Evolutionary conservation across 2,797 vertebrate genomes (phyloP).

Genomic region (Cheirogaleus major): DNA sequence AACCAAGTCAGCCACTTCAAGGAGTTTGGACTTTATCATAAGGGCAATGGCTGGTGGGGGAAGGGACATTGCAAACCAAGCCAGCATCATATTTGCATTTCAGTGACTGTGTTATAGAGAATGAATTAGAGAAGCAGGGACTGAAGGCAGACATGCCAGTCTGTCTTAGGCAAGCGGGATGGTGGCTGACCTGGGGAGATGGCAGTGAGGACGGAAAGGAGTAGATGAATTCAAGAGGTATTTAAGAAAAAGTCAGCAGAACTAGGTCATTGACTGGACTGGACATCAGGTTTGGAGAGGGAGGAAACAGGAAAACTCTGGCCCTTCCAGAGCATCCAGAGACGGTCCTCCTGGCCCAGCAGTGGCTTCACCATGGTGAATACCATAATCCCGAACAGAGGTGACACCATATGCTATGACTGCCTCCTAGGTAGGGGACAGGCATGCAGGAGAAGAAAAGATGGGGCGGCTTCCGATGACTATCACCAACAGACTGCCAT

Average conservation of each 20-base stretch:
- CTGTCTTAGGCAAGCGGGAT: not conserved
- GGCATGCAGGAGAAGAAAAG: not conserved
- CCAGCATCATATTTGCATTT: not conserved
- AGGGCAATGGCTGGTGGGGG: not conserved
- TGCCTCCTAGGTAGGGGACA: not conserved
- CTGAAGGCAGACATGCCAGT: not conserved
- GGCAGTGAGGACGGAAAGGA: not conserved
- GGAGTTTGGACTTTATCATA: not conserved
- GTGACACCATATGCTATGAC: not conserved
- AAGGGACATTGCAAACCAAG: not conserved
- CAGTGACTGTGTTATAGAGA: not conserved
- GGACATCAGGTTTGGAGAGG: not conserved
- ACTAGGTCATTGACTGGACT: not conserved
- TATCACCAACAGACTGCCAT: not conserved
- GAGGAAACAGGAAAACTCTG: not conserved
- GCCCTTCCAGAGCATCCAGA: not conserved
- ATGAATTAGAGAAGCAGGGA: not conserved
- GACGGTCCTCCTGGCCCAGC: not conserved
- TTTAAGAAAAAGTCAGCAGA: not conserved
- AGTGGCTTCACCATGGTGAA: not conserved
- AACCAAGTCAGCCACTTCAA: not conserved
- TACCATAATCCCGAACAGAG: not conserved
- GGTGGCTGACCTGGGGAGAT: not conserved
- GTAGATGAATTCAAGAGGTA: not conserved
- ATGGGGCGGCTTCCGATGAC: not conserved